These are phyloP conservation scores for Drosophila kokeensis DNA, from an alignment of 2,888 invertebrate species.

Conservation along the genomic window DNA sequence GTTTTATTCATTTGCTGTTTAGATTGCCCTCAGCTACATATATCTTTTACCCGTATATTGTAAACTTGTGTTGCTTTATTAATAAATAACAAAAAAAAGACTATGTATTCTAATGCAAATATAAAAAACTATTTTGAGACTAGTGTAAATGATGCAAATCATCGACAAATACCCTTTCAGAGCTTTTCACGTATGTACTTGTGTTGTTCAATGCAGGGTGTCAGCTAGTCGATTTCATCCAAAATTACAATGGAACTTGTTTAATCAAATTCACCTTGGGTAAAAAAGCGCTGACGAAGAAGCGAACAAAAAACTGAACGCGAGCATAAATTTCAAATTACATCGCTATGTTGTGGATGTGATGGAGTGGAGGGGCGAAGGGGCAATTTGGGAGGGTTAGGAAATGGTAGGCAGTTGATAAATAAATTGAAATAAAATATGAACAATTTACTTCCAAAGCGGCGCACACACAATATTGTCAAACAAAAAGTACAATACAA, in stretches of 20 bases:
- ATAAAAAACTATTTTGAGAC: no score
- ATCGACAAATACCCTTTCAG: background rate
- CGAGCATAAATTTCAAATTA: slow-evolving; percentile 62
- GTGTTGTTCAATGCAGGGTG: slow-evolving; percentile 4
- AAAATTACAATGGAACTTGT: slow-evolving; percentile 14
- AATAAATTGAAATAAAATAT: slow-evolving; percentile 58
- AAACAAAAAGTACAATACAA: slow-evolving; percentile 39
- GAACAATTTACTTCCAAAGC: slow-evolving; percentile 48
- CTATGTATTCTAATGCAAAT: background rate
- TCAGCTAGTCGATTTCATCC: background rate
- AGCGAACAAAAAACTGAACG: slow-evolving; percentile 30
- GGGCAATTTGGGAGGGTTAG: slow-evolving; percentile 2
- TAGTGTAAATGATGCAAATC: background rate
- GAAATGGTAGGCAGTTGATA: slow-evolving; percentile 42
- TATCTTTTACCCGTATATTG: background rate
- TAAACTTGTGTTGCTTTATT: slow-evolving; percentile 38
- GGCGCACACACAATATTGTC: slow-evolving; percentile 27
- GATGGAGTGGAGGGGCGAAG: background rate
- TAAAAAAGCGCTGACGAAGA: slow-evolving; percentile 29
- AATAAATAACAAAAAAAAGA: slow-evolving; percentile 11
- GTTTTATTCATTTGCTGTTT: slow-evolving; percentile 26
- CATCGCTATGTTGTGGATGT: slow-evolving; percentile 53
- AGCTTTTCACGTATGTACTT: no score
- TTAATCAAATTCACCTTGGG: slow-evolving; percentile 77
- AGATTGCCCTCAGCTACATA: slow-evolving; percentile 13